Evolutionary conservation across 1,140 invertebrate species (phyloP).

Genomic region (Drosophila quadrilineata): DNA sequence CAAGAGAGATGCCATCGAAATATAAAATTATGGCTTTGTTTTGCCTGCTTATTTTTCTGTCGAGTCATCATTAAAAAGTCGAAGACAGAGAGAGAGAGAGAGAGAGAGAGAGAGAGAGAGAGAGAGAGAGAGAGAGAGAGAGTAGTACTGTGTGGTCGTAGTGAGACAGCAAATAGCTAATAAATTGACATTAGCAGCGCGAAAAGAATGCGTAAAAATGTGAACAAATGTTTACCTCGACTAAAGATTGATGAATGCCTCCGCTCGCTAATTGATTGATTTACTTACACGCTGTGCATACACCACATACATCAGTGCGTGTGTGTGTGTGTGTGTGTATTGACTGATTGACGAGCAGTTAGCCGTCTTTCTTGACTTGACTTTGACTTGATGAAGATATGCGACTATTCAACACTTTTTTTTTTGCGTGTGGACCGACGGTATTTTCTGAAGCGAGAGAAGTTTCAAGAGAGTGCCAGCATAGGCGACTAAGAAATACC

Average conservation of each 20-base stretch:
- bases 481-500: too few species aligned
- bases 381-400: conserved; percentile 56
- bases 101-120: too few species aligned
- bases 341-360: too few species aligned
- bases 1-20: too few species aligned
- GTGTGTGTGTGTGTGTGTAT: neutral
- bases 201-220: conserved; percentile 45
- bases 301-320: too few species aligned
- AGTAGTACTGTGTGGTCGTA: too few species aligned
- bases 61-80: conserved; percentile 56
- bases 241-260: conserved; percentile 58
- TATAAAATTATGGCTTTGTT: neutral
- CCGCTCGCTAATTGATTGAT: conserved; percentile 36
- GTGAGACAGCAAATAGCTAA: too few species aligned
- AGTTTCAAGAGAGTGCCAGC: too few species aligned
- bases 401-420: conserved; percentile 17
- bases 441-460: too few species aligned
- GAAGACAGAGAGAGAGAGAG: conserved; percentile 31
- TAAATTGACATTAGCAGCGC: conserved; percentile 59
- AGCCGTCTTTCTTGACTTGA: too few species aligned
- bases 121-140: too few species aligned
- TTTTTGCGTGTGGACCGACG: too few species aligned
- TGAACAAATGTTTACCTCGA: conserved; percentile 23
- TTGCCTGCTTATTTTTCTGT: neutral
- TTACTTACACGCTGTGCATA: neutral